phyloP scores from a whole-genome alignment of 2,888 invertebrate species.

The Yponomeuta plumbellus region DNA sequence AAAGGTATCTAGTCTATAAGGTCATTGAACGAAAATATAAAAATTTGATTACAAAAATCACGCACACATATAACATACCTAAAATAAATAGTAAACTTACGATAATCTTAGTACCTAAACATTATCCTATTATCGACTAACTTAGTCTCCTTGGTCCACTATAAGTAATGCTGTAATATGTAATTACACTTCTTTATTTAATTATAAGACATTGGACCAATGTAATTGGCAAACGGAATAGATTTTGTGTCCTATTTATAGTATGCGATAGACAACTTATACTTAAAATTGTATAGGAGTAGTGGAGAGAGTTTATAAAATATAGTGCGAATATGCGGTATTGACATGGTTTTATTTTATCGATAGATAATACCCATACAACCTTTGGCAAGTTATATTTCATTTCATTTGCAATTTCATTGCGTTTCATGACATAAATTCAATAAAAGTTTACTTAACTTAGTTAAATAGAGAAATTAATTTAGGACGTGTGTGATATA shows the following conservation, averaged over 20 bases:
- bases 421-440: conserved; percentile 1
- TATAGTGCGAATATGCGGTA: background rate
- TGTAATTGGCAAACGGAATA: background rate
- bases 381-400: no score
- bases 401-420: no score
- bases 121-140: background rate
- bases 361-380: background rate
- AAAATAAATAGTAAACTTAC: background rate
- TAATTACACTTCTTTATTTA: background rate
- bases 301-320: conserved; percentile 1
- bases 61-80: background rate
- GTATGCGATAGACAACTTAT: no score
- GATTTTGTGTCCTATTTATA: background rate
- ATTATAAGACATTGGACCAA: background rate
- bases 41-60: background rate
- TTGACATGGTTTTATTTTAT: background rate
- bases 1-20: no score
- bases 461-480: background rate
- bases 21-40: no score
- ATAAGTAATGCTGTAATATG: background rate
- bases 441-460: background rate
- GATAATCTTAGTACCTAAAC: background rate
- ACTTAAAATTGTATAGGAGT: background rate
- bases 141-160: background rate
- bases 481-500: background rate